Evolutionary conservation across 2,888 invertebrate genomes (phyloP).

Genomic region (Proisotoma minuta): DNA sequence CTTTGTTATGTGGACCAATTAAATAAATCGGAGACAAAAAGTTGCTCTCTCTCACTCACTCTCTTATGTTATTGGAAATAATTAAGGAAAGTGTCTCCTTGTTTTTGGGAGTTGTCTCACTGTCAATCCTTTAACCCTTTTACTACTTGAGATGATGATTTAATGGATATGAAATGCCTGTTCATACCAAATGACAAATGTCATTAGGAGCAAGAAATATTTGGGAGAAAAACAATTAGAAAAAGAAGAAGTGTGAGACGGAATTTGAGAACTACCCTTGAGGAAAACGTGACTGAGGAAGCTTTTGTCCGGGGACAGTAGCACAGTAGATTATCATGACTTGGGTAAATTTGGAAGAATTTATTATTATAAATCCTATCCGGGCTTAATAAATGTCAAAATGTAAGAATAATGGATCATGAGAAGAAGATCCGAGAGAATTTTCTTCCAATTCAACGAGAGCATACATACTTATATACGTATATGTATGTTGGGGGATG

Average conservation of each 20-base stretch:
- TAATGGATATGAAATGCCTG: constrained; percentile 4
- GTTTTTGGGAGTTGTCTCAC: constrained; percentile 1
- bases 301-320: constrained; percentile 10
- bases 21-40: constrained; percentile 5
- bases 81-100: not conserved
- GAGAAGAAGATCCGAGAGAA: not conserved
- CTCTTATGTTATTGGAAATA: constrained; percentile 1
- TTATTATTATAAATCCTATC: constrained; percentile 17
- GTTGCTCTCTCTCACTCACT: not conserved
- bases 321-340: constrained; percentile 18
- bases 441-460: not conserved
- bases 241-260: not conserved
- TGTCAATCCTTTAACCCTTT: not conserved
- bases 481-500: not conserved
- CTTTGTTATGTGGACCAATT: constrained; percentile 4
- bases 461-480: not conserved
- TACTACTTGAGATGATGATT: not conserved
- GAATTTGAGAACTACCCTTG: constrained; percentile 4
- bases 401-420: constrained; percentile 18
- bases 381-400: constrained; percentile 20
- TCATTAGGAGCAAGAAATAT: no score
- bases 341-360: constrained; percentile 18
- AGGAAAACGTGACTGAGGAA: constrained; percentile 13
- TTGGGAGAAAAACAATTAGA: no score
- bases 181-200: no score